Conservation (phyloP, 2,888 invertebrate species). For the Odontocolon sp. region DNA sequence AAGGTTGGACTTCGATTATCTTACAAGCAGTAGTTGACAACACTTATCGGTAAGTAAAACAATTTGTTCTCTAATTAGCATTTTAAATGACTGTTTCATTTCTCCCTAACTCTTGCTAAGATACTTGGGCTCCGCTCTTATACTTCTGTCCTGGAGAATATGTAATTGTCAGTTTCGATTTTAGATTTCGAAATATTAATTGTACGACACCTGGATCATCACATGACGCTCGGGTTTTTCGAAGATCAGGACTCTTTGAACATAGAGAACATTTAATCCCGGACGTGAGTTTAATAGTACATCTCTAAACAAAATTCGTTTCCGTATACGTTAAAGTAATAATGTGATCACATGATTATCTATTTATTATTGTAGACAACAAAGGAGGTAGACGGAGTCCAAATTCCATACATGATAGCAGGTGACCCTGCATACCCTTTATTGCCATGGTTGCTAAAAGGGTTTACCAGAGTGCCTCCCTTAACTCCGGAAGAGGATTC, state of each 20-base stretch:
- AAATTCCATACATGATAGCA: slow-evolving; percentile 59
- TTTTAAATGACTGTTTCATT: too few relatives aligned
- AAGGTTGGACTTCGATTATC: slow-evolving; percentile 62
- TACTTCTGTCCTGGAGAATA: too few relatives aligned
- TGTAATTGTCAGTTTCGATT: too few relatives aligned
- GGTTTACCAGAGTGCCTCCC: slow-evolving; percentile 36
- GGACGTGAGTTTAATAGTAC: too few relatives aligned
- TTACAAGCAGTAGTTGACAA: slow-evolving; percentile 64
- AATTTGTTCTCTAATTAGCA: too few relatives aligned
- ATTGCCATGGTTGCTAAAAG: slow-evolving; percentile 64
- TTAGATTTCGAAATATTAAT: slow-evolving; percentile 34
- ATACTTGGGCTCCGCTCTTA: too few relatives aligned
- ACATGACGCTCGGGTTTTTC: slow-evolving; percentile 58
- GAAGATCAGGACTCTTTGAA: slow-evolving; percentile 45
- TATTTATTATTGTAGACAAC: neutral
- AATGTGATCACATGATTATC: neutral
- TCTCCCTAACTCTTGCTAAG: too few relatives aligned
- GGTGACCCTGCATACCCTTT: slow-evolving; percentile 65
- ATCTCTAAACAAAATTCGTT: too few relatives aligned
- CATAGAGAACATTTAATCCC: slow-evolving; percentile 9
- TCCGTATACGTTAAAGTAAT: too few relatives aligned
- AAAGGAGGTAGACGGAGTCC: slow-evolving; percentile 32
- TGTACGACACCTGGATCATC: slow-evolving; percentile 37
- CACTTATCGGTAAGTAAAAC: slow-evolving; percentile 47
- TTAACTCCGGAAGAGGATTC: slow-evolving; percentile 60